These are phyloP conservation scores for Nymphalis io DNA, from an alignment of 1,140 invertebrate species.

Conservation along the genomic window DNA sequence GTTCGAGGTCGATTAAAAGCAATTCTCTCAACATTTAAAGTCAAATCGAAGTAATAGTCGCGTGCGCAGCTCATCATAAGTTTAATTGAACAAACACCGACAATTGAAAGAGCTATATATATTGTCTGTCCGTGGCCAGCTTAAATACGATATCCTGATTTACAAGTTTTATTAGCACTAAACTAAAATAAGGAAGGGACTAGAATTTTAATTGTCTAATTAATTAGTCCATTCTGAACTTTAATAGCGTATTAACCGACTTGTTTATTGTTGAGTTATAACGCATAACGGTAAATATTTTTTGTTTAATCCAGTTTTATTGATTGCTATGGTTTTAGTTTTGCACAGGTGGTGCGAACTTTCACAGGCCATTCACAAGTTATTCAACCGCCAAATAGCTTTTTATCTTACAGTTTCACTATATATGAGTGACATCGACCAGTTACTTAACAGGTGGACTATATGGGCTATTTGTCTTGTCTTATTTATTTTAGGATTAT, in stretches of 20 bases:
- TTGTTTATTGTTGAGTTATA: not conserved
- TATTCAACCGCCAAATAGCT: no score
- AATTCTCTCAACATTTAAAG: no score
- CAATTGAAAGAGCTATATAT: constrained; percentile 14
- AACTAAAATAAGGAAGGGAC: constrained; percentile 53
- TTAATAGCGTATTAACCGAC: constrained; percentile 45
- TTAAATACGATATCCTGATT: constrained; percentile 56
- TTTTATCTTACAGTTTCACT: no score
- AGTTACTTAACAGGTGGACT: no score
- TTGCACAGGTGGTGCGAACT: no score
- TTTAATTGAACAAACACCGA: not conserved
- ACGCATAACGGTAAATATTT: not conserved
- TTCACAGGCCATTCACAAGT: no score
- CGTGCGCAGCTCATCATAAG: no score
- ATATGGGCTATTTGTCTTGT: no score
- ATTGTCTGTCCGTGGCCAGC: constrained; percentile 21
- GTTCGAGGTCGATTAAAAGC: no score
- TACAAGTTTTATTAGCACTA: constrained; percentile 49
- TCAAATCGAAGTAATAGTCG: no score
- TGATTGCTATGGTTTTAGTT: not conserved
- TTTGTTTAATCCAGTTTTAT: not conserved
- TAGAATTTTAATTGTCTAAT: constrained; percentile 64
- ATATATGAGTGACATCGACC: no score
- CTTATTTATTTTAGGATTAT: no score
- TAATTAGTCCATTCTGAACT: constrained; percentile 57